Conservation (phyloP, 1,140 invertebrate species). For the Prorops nasuta region DNA sequence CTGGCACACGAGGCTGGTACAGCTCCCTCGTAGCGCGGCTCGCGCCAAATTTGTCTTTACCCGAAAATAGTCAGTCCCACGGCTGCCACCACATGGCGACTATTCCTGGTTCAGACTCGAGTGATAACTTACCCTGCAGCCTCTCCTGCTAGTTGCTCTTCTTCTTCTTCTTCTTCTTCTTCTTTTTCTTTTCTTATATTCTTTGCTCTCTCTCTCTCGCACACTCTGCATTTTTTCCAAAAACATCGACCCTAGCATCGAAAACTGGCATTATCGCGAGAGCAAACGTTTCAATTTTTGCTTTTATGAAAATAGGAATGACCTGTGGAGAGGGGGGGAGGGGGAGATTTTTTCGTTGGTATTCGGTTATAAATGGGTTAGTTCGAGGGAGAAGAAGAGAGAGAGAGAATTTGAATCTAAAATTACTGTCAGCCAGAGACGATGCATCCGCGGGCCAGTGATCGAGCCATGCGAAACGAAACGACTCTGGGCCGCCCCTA, state of each 20-base stretch:
- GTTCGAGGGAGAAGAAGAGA: too few relatives aligned
- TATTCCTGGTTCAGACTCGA: constrained; percentile 42
- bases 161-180: constrained; percentile 9
- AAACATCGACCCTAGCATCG: too few relatives aligned
- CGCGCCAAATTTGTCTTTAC: constrained; percentile 79
- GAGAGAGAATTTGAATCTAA: too few relatives aligned
- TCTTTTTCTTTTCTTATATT: constrained; percentile 7
- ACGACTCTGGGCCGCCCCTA: constrained; percentile 27
- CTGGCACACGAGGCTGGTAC: constrained; percentile 17
- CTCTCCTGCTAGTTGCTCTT: neutral
- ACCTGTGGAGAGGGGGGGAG: too few relatives aligned
- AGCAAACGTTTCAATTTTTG: too few relatives aligned
- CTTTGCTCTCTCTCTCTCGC: neutral
- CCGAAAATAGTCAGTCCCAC: constrained; percentile 70
- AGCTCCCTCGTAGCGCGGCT: constrained; percentile 49
- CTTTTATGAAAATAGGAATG: too few relatives aligned
- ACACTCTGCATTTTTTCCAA: neutral
- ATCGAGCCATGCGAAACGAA: constrained; percentile 28
- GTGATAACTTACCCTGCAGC: constrained; percentile 33
- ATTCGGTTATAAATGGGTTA: too few relatives aligned
- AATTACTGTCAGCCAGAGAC: constrained; percentile 34
- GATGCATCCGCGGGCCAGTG: constrained; percentile 25
- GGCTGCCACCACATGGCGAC: constrained; percentile 52
- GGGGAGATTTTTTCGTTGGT: too few relatives aligned
- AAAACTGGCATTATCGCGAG: too few relatives aligned